A percentile compares a stretch with the other conserved stretches of the same genome.
These are phyloP conservation scores for Drosophila nigricruria DNA, from an alignment of 2,888 invertebrate species.

Conservation along the genomic window DNA sequence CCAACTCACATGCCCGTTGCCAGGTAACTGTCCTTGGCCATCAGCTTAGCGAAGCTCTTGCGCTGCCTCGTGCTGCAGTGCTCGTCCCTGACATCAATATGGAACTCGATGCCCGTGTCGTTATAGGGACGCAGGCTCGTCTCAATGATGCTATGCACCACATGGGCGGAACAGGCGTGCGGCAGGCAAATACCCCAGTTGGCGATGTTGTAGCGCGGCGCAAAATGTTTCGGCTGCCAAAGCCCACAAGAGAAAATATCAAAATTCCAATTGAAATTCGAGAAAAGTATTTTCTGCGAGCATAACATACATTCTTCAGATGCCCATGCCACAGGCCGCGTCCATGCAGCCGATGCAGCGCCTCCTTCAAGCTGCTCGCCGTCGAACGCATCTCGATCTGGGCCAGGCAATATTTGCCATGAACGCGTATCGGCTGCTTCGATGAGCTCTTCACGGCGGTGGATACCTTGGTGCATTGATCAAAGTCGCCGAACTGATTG, in stretches of 20 bases:
- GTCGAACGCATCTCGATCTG: slow-evolving; percentile 88
- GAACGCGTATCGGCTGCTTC: slow-evolving; percentile 87
- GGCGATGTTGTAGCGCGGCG: slow-evolving; percentile 89
- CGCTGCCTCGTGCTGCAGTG: slow-evolving; percentile 87
- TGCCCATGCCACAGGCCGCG: slow-evolving; percentile 88
- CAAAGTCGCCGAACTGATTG: slow-evolving; percentile 90
- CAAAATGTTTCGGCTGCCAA: slow-evolving; percentile 89
- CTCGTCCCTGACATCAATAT: slow-evolving; percentile 86
- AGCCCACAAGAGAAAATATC: neutral
- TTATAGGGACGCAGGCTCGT: slow-evolving; percentile 88
- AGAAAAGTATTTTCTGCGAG: neutral
- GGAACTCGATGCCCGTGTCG: slow-evolving; percentile 87
- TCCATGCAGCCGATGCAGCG: slow-evolving; percentile 88
- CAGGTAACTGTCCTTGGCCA: slow-evolving; percentile 84
- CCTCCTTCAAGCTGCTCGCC: slow-evolving; percentile 87
- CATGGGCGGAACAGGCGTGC: slow-evolving; percentile 88
- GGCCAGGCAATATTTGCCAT: slow-evolving; percentile 90
- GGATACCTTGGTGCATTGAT: slow-evolving; percentile 87
- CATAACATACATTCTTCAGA: slow-evolving; percentile 87
- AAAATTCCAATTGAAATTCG: neutral
- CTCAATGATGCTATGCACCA: slow-evolving; percentile 86
- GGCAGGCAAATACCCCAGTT: slow-evolving; percentile 91
- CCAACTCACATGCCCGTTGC: slow-evolving; percentile 86
- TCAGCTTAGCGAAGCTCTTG: slow-evolving; percentile 66
- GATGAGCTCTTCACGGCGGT: slow-evolving; percentile 88